Base-by-base conservation (phyloP, 1,140 invertebrate genomes). In the Reticulitermes speratus region DNA sequence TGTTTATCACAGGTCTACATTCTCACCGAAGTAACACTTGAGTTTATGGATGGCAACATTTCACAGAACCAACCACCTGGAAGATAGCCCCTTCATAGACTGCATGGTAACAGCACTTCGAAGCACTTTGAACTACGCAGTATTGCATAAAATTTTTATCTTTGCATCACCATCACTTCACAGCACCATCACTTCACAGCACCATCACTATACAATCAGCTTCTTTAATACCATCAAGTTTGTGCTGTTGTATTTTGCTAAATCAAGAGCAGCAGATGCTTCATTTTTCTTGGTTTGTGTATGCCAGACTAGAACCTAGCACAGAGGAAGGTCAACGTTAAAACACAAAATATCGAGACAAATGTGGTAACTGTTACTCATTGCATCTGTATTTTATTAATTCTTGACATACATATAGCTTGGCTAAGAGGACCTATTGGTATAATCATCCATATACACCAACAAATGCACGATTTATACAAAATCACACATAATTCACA, bases 301-400 rank as follows among this genome's bases (percentile, higher is more conserved):
- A 89, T 97, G 96, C 97, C 97, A 97, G 21, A 97, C 96, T 86
- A 96, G 92, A 87, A 97, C 93, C 95, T 96, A 90, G 75, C 90
- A 91, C 38, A 38, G 38, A 38, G 38, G 38, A 38, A 38, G 38
- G 38, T 38, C 11, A 44, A 38, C 38, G 5, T 38, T 38, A 38
- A 38, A 38, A n/a, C n/a, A 69, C 21, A 23, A 23, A 21, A 69
- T 69, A 69, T 3, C 3, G n/a, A n/a, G 3, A 23, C 21, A 69
- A 23, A 69, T 69, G 65, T 23, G n/a, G 21, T 69, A 23, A 69
- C 21, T 23, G n/a, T 21, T 69, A 69, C 21, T 69, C n/a, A 69
- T 6, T 2, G 21, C 6, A 69, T 3, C n/a, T 69, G 65, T 69
- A 69, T 69, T 69, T 23, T 69, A 69, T 23, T 69, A 23, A 69